Evolutionary conservation across 2,113 vertebrate genomes (phyloP), one percentile per base, ranked within the genome.

Genomic region (Bothrops jararaca): DNA sequence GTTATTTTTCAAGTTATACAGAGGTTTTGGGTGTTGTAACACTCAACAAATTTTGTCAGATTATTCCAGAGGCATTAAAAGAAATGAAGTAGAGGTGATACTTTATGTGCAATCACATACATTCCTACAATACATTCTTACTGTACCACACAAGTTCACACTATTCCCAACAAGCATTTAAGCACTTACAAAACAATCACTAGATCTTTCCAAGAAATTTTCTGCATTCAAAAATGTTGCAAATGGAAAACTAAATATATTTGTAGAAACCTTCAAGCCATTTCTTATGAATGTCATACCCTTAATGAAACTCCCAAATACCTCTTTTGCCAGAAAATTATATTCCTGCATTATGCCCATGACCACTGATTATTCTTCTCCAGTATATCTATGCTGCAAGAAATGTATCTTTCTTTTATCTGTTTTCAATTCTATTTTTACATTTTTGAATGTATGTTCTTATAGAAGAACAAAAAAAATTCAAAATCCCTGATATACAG

Each of bases 181-280:
- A 94, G 93, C 93, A 95, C 92, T 95, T 94, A 92, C 96, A 95
- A 95, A 96, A 95, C 94, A 96, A 97, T 96, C 91, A 96, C 95
- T 96, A 94, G 94, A 95, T 95, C 95, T 94, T 96, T 95, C 92
- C 89, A 88, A 94, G 94, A 93, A 85, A 85, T 97, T 97, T 95
- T 95, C 96, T 95, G 92, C 96, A 96, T 95, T 94, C 95, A 97
- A 96, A 98, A 97, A 96, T 96, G 95, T 93, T 95, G 96, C 96
- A 90, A 95, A 93, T 97, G 96, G 97, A 97, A 96, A 97, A 97
- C 94, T 89, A 96, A 89, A 88, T 69, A 13, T 39, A 92, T 34
- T 85, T 24, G 13, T 56, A 58, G 20, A 91, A 86, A 48, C 45
- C 18, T 54, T 9, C 85, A 94, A 93, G 34, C 85, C 94, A 95